Evolutionary conservation across 2,888 invertebrate species (phyloP).

Genomic region (Oxycera nigricornis): DNA sequence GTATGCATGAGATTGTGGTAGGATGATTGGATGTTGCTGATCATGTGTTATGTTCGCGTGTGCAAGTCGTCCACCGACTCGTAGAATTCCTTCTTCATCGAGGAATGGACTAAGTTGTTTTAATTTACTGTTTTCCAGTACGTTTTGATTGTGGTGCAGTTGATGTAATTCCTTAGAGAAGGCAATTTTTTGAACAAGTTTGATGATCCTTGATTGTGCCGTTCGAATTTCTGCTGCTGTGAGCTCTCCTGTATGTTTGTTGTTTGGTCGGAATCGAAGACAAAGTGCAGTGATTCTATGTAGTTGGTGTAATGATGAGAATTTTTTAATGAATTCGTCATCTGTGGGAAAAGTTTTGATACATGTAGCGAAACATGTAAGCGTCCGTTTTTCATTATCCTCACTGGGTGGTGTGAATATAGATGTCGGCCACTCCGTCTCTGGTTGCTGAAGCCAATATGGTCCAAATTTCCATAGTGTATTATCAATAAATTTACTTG

Average conservation of each 20-base stretch:
- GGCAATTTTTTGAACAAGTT: neutral
- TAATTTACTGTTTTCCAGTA: slow-evolving; percentile 37
- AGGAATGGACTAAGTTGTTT: slow-evolving; percentile 44
- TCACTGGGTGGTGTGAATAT: neutral
- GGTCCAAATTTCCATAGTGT: slow-evolving; percentile 44
- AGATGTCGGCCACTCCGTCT: neutral
- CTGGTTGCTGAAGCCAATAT: neutral
- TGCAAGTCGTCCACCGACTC: slow-evolving; percentile 45
- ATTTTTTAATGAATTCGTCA: neutral
- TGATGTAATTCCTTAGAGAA: slow-evolving; percentile 31
- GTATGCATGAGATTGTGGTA: slow-evolving; percentile 43
- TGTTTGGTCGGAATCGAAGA: neutral
- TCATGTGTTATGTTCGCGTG: slow-evolving; percentile 40
- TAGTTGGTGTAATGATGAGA: neutral
- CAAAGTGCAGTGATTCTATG: neutral
- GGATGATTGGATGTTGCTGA: slow-evolving; percentile 49
- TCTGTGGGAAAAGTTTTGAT: neutral
- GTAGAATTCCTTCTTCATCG: slow-evolving; percentile 47
- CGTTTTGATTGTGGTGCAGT: neutral
- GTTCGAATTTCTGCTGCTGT: neutral
- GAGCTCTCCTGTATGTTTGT: neutral
- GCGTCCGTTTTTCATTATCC: neutral
- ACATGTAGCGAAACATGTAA: neutral
- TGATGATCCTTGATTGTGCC: slow-evolving; percentile 34
- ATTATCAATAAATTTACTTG: slow-evolving; percentile 29